These are phyloP conservation scores for Chymomyza caudatula DNA, from an alignment of 2,888 invertebrate genomes.

Conservation along the genomic window DNA sequence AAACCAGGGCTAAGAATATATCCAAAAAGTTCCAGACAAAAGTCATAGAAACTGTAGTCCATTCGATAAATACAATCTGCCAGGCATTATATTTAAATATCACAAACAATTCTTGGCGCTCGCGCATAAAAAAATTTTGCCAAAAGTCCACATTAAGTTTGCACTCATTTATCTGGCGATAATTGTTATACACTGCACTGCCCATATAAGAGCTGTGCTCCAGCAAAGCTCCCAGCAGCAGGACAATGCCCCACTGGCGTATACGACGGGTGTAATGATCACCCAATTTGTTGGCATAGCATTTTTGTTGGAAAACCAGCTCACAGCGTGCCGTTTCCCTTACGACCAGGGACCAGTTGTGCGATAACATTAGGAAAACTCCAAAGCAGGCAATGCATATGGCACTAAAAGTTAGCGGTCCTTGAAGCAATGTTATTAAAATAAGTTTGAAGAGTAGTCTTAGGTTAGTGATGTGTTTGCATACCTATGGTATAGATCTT, in stretches of 20 bases:
- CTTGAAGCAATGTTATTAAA: slow-evolving; percentile 34
- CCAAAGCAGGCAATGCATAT: slow-evolving; percentile 61
- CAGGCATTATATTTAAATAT: slow-evolving; percentile 57
- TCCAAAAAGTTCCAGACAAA: slow-evolving; percentile 87
- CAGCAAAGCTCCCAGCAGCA: slow-evolving; percentile 57
- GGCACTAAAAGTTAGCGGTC: slow-evolving; percentile 71
- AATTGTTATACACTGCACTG: slow-evolving; percentile 66
- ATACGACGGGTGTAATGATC: slow-evolving; percentile 54
- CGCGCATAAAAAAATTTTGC: slow-evolving; percentile 70
- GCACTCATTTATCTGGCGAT: slow-evolving; percentile 68
- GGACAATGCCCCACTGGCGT: slow-evolving; percentile 58
- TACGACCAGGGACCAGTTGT: slow-evolving; percentile 73
- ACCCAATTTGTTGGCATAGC: slow-evolving; percentile 58
- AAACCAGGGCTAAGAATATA: slow-evolving; percentile 83
- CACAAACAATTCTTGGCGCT: slow-evolving; percentile 67
- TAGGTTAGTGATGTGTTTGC: not conserved
- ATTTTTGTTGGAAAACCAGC: slow-evolving; percentile 61
- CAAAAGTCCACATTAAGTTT: slow-evolving; percentile 70
- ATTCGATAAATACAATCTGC: slow-evolving; percentile 67
- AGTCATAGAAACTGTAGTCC: slow-evolving; percentile 79
- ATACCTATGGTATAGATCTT: slow-evolving; percentile 72
- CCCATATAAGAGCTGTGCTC: slow-evolving; percentile 66
- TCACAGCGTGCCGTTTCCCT: slow-evolving; percentile 65
- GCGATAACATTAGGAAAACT: slow-evolving; percentile 67
- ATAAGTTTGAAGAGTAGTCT: not conserved